Evolutionary conservation across 2,113 vertebrate species (phyloP).

Genomic region (Malurus melanocephalus): DNA sequence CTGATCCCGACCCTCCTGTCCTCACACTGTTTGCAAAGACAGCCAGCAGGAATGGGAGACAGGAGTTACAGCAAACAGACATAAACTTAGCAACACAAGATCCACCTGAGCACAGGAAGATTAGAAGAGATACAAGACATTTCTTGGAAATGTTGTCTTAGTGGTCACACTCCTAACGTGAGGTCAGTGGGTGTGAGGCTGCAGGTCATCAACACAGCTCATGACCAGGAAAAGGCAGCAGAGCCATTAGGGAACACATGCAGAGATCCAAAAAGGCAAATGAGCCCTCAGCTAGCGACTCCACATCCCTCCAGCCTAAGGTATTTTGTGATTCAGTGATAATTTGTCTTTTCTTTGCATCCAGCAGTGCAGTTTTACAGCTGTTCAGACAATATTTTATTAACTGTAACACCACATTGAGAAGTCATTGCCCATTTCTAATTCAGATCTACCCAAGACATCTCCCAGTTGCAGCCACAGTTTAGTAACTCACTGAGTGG

Average conservation of each 20-base stretch:
- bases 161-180: not conserved
- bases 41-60: not conserved
- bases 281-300: not conserved
- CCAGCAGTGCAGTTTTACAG: not conserved
- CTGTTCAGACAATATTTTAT: not conserved
- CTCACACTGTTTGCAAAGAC: not conserved
- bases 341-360: not conserved
- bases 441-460: not conserved
- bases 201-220: not conserved
- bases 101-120: not conserved
- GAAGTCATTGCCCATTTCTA: not conserved
- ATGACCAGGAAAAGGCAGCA: not conserved
- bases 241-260: not conserved
- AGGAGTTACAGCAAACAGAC: not conserved
- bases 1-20: not conserved
- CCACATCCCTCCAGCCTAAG: not conserved
- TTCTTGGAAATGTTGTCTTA: conserved; percentile 29
- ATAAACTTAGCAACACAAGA: not conserved
- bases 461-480: not conserved
- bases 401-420: not conserved
- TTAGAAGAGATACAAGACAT: not conserved
- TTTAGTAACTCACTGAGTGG: not conserved
- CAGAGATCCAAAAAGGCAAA: not conserved
- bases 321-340: not conserved
- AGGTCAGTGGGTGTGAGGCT: not conserved